Conservation (phyloP, 2,888 invertebrate species). For the Plebejus argus region DNA sequence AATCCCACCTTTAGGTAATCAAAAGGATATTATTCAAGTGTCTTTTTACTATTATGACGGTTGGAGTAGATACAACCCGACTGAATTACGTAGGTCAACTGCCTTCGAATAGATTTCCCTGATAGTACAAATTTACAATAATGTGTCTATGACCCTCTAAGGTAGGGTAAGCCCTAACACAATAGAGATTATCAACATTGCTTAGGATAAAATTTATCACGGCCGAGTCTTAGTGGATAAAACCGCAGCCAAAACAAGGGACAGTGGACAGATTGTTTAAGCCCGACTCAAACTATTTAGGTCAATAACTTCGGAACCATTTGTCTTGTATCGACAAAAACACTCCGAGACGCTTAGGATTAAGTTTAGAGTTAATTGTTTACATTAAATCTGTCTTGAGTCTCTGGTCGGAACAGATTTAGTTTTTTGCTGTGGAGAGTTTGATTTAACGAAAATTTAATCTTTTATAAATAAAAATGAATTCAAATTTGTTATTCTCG, state of each 20-base stretch:
- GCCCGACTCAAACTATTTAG: slow-evolving; percentile 11
- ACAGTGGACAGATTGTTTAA: slow-evolving; percentile 18
- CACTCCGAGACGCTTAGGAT: not conserved
- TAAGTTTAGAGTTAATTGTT: slow-evolving; percentile 13
- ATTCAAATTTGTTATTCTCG: no score
- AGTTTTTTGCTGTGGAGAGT: not conserved
- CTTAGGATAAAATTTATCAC: slow-evolving; percentile 29
- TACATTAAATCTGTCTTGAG: not conserved
- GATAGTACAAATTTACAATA: slow-evolving; percentile 1
- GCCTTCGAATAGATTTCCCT: not conserved
- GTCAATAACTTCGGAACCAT: slow-evolving; percentile 6
- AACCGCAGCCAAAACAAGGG: slow-evolving; percentile 1
- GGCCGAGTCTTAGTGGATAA: not conserved
- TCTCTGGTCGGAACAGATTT: not conserved
- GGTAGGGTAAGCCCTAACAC: not conserved
- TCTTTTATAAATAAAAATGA: no score
- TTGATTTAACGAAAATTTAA: no score
- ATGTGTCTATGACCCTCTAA: not conserved
- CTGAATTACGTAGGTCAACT: not conserved
- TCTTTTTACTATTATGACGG: not conserved
- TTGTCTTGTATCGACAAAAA: slow-evolving; percentile 11
- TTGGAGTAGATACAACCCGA: not conserved
- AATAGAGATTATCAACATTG: slow-evolving; percentile 26
- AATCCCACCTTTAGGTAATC: no score
- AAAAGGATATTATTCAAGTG: no score